A percentile compares a stretch with the other conserved stretches of the same genome.
phyloP scores from a whole-genome alignment of 2,113 vertebrate species.

The Micronycteris hirsuta region DNA sequence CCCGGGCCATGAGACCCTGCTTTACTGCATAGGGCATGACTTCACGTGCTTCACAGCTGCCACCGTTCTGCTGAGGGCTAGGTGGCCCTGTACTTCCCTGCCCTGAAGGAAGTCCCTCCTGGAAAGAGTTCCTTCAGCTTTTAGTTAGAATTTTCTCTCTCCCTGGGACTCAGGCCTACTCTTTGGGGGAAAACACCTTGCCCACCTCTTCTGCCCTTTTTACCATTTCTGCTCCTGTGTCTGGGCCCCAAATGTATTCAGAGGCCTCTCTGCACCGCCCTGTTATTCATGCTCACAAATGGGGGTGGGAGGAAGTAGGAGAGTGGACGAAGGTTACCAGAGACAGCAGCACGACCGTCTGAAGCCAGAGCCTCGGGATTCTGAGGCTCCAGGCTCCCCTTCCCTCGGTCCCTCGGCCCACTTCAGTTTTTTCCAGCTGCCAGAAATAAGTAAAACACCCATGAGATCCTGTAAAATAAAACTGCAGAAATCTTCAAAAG shows the following conservation, averaged over 20 bases:
- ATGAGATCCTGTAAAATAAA: neutral
- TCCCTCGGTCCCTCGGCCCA: neutral
- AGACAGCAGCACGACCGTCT: neutral
- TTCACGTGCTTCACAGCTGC: neutral
- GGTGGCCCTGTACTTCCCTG: neutral
- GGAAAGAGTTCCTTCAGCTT: neutral
- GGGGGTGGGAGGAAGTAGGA: neutral
- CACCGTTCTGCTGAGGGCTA: fast-evolving
- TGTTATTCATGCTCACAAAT: neutral
- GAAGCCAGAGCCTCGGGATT: neutral
- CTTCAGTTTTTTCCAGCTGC: neutral
- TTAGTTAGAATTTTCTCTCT: neutral
- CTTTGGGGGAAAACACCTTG: neutral
- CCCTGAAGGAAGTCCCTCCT: neutral
- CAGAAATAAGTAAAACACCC: conserved; percentile 10
- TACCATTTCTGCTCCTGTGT: neutral
- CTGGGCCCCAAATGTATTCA: neutral
- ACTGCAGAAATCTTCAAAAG: neutral
- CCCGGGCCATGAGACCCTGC: neutral
- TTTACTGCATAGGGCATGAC: neutral
- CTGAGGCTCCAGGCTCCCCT: neutral
- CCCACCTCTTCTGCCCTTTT: neutral
- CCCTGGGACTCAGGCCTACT: neutral
- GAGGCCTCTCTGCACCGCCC: neutral
- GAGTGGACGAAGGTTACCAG: neutral